Conservation (phyloP, 2,797 vertebrate species). For the Rhinophrynus dorsalis region DNA sequence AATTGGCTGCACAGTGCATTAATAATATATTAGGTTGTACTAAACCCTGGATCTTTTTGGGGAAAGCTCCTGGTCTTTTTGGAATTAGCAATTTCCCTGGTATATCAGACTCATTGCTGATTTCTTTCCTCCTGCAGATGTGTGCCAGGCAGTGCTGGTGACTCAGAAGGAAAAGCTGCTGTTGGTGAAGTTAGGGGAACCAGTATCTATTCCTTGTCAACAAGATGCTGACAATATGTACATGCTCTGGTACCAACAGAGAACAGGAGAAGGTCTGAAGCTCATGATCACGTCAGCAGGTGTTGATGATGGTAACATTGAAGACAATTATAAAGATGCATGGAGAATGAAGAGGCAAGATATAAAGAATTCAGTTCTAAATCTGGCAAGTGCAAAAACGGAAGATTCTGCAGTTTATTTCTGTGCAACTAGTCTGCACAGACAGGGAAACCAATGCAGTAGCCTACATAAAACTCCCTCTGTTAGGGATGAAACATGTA, state of each 20-base stretch:
- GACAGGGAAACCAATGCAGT: background rate
- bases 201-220: background rate
- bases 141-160: background rate
- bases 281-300: background rate
- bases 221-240: background rate
- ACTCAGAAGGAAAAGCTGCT: background rate
- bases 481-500: no score
- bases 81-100: no score
- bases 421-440: constrained; percentile 24
- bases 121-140: background rate
- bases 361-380: background rate
- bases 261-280: background rate
- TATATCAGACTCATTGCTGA: background rate
- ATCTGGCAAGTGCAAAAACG: background rate
- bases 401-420: constrained; percentile 10
- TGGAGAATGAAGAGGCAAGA: background rate
- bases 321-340: background rate
- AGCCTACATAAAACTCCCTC: background rate
- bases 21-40: no score
- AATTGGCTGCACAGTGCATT: no score
- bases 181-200: background rate
- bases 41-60: no score
- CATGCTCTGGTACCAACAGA: constrained; percentile 28
- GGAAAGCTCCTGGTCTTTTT: no score
- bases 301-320: background rate